Evolutionary conservation across 1,140 invertebrate genomes (phyloP), one percentile per base, ranked within the genome.

Genomic region (Cotesia vestalis): DNA sequence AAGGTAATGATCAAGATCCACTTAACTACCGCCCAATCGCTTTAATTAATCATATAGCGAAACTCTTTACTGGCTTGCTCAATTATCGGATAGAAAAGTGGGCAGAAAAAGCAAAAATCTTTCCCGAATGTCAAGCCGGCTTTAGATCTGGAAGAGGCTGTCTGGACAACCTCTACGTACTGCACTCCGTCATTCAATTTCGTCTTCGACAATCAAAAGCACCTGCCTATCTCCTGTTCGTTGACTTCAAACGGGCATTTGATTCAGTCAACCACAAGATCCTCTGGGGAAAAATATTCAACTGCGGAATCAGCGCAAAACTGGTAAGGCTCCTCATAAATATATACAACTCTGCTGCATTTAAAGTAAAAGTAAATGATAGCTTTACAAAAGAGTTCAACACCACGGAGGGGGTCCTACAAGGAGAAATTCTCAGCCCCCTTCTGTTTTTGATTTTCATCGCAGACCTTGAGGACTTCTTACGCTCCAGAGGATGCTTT

Each of bases 11-110:
- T 17, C 11, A 9, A 8, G 60, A 77, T 36, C 78, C 78, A 12
- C 5, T 8, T n/a, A 80, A 79, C 46, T 80, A 78, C 51, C 67
- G 78, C 46, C 63, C 67, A 1, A 80, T 80, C 6, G 68, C 78
- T 1, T 51, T 80, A 6, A 20, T 78, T 0, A 76, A 78, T 40
- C 55, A 60, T 11, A 68, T 67, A 5, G 20, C 73, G 0, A 80
- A 80, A 68, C 27, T 79, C 5, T 78, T 79, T 36, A 77, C 76
- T 6, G 4, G 36, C 4, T 27, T 78, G 11, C 17, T 80, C 8
- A 9, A 67, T 12, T 61, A 73, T 11, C 27, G 78, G 12, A 12
- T 80, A n/a, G 3, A 12, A 3, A 52, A 40, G 0, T 78, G 78
- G 76, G 72, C 73, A n/a, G 75, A 77, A n/a, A 12, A 66, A 12